Evolutionary conservation across 2,888 invertebrate species (phyloP).

Genomic region (Apamea epomidion): DNA sequence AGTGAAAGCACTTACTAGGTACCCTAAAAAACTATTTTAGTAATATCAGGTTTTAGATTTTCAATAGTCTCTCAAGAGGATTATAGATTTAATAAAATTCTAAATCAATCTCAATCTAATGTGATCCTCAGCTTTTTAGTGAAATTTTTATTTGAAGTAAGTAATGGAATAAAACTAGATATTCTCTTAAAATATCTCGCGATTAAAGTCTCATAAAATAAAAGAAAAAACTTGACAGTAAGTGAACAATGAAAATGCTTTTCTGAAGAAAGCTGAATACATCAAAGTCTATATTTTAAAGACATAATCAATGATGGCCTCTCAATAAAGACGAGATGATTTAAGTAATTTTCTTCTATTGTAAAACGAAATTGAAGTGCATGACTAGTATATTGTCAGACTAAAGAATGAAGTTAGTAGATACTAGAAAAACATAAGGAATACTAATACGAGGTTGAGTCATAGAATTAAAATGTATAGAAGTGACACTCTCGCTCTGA

Average conservation of each 20-base stretch:
- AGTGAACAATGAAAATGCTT: not conserved
- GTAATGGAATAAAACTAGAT: not conserved
- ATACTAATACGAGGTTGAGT: conserved; percentile 52
- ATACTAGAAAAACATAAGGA: conserved; percentile 33
- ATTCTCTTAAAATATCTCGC: not conserved
- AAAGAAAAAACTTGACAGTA: not conserved
- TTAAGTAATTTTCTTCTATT: not conserved
- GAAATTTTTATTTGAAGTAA: not conserved
- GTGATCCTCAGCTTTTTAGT: not conserved
- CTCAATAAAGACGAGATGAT: conserved; percentile 28
- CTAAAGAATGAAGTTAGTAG: conserved; percentile 25
- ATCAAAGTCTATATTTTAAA: not conserved
- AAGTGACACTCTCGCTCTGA: not conserved
- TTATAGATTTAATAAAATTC: conserved; percentile 19
- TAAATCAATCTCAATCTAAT: not conserved
- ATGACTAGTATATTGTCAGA: conserved; percentile 31
- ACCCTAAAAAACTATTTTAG: not conserved
- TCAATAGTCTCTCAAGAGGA: conserved; percentile 3
- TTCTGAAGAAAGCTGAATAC: conserved; percentile 1
- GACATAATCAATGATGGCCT: not conserved
- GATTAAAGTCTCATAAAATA: not conserved
- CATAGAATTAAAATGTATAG: conserved; percentile 12
- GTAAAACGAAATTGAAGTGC: conserved; percentile 25
- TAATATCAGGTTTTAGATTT: not conserved
- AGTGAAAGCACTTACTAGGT: not conserved